These are phyloP conservation scores for Clamator glandarius DNA, from an alignment of 2,797 vertebrate species.

Conservation along the genomic window DNA sequence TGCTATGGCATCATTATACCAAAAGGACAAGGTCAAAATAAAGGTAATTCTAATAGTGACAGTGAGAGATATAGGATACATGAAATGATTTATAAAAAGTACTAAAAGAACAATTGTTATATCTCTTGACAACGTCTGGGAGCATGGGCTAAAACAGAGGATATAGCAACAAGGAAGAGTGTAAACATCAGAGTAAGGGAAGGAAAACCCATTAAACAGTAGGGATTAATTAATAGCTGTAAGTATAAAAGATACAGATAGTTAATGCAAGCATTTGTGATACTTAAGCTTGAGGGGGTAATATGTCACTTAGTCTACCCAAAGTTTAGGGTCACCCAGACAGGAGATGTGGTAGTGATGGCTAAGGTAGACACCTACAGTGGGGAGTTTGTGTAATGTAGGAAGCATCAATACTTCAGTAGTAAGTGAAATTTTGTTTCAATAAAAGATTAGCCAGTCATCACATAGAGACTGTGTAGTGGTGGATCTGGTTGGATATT, in stretches of 20 bases:
- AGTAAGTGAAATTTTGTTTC: neutral
- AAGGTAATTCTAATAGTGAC: neutral
- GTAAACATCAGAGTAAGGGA: neutral
- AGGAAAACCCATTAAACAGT: neutral
- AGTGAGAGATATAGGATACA: neutral
- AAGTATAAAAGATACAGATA: neutral
- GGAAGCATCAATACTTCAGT: neutral
- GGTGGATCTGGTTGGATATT: neutral
- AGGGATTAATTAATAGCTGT: neutral
- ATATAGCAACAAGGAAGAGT: neutral
- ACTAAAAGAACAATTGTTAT: neutral
- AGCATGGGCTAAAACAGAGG: neutral
- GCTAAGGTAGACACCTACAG: neutral
- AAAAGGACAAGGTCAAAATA: neutral
- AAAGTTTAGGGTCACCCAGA: neutral
- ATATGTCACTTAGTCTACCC: neutral
- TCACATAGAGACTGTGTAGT: neutral
- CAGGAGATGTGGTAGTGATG: neutral
- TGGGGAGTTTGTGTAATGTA: neutral
- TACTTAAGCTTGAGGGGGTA: neutral
- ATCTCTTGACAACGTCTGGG: neutral
- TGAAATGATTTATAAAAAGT: neutral
- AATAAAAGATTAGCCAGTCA: neutral
- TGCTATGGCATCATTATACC: neutral
- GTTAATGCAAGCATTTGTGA: neutral